Evolutionary conservation across 53 echinoderm and acorn worm genomes (phyloP).

Genomic region (Astropecten irregularis): DNA sequence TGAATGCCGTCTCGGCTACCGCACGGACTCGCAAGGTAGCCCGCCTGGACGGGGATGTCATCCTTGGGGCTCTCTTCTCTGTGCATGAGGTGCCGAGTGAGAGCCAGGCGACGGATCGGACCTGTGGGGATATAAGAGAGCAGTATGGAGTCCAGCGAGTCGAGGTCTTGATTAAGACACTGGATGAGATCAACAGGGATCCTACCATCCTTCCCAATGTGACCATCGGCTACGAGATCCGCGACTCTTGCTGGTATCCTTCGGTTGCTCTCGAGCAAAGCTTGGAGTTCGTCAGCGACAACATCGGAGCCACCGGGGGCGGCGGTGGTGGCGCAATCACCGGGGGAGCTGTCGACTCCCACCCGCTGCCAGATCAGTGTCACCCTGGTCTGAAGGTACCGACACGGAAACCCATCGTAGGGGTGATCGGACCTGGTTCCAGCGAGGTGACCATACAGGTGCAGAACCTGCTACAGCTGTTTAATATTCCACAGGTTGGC

Average conservation of each 20-base stretch:
- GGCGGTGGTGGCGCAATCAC: neutral
- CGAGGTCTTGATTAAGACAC: conserved; percentile 87
- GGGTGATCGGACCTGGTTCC: conserved; percentile 95
- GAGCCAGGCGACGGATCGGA: conserved; percentile 75
- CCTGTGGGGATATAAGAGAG: conserved; percentile 84
- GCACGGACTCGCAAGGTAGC: conserved; percentile 76
- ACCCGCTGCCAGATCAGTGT: neutral
- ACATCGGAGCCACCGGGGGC: conserved; percentile 29
- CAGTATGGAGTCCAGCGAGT: conserved; percentile 97
- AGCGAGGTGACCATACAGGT: conserved; percentile 94
- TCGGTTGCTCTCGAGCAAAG: conserved; percentile 96
- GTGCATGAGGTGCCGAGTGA: conserved; percentile 75
- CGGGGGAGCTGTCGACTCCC: neutral
- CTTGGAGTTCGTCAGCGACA: conserved; percentile 85
- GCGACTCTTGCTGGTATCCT: conserved; percentile 98
- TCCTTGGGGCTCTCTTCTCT: conserved; percentile 93
- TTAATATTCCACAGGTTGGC: conserved; percentile 92
- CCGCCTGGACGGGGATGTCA: conserved; percentile 87
- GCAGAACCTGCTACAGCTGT: conserved; percentile 92
- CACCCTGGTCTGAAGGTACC: neutral
- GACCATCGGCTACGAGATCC: conserved; percentile 84
- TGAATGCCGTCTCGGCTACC: conserved; percentile 50
- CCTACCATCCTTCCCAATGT: conserved; percentile 71
- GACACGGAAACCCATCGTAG: conserved; percentile 74
- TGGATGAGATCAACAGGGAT: conserved; percentile 82